These are phyloP conservation scores for Drosophila eohydei DNA, from an alignment of 2,888 invertebrate species.

Conservation along the genomic window DNA sequence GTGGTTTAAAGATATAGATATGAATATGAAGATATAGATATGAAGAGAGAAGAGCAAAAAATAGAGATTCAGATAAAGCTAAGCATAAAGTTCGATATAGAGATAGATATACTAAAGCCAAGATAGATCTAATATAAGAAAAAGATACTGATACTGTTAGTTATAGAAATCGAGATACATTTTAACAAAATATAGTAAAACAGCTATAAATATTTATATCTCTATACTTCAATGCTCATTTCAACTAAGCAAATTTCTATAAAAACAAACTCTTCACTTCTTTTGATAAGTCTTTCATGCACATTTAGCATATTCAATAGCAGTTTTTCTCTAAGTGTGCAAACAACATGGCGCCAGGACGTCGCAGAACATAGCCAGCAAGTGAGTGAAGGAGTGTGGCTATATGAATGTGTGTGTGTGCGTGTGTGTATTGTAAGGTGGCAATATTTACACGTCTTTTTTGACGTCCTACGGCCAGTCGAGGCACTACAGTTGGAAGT, in stretches of 20 bases:
- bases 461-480: constrained; percentile 45
- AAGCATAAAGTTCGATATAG: not conserved
- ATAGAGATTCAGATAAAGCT: not conserved
- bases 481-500: not conserved
- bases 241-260: not conserved
- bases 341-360: constrained; percentile 61
- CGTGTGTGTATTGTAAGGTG: constrained; percentile 48
- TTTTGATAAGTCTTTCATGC: not conserved
- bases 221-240: not conserved
- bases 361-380: constrained; percentile 36
- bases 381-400: constrained; percentile 8
- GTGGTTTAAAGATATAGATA: too few species aligned
- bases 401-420: not conserved
- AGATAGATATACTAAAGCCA: not conserved
- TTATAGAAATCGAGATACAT: not conserved
- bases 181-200: not conserved
- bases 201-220: not conserved
- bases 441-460: constrained; percentile 68
- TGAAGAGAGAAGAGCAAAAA: not conserved
- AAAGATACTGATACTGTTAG: not conserved
- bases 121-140: not conserved
- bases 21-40: not conserved
- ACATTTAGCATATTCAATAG: not conserved
- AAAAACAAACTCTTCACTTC: not conserved
- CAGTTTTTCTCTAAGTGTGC: constrained; percentile 18